Base-by-base conservation (phyloP, 2,797 vertebrate species). In the Acrocephalus scirpaceus region DNA sequence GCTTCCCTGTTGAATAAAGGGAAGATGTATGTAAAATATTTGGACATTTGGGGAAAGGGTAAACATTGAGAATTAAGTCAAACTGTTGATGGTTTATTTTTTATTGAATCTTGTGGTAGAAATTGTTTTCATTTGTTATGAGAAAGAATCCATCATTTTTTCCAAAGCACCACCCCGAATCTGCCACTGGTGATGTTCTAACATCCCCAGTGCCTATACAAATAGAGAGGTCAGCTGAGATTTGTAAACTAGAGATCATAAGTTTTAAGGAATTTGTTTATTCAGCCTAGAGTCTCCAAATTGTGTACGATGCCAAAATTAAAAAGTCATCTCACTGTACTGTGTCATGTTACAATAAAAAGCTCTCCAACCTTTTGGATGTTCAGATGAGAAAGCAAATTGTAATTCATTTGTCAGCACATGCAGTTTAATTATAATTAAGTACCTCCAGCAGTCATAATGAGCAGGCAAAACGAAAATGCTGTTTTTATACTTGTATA, bases 241-340 rank as follows among this genome's bases (percentile, higher is more conserved):
- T 97, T 97, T 97, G 95, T 98, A 97, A 98, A 97, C 95, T 97
- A 93, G 94, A 96, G 97, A 97, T 97, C 95, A 97, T 83, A 95
- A 87, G 73, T 96, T 97, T 95, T 91, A 95, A 95, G 93, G 97
- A 97, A 97, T 97, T 97, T 98, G 98, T 98, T 97, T 97, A 96
- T 97, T 97, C 96, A 97, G 95, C 95, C 97, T 96, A 72, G 87
- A 97, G 93, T 95, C 96, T 98, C 96, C 90, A 96, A 90, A 97
- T 97, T 84, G 91, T 94, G 95, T 94, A 91, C 8, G 50, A 91
- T 88, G 91, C 97, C 97, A 98, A 97, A 97, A 97, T 97, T 96
- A 95, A 97, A 95, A 95, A 93, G 95, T 84, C 86, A 91, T 97
- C 88, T 96, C 92, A 97, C 90, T 96, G 91, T 91, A 61, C 91